Evolutionary conservation across 2,888 invertebrate genomes (phyloP).

Genomic region (Dryocosmus kuriphilus): DNA sequence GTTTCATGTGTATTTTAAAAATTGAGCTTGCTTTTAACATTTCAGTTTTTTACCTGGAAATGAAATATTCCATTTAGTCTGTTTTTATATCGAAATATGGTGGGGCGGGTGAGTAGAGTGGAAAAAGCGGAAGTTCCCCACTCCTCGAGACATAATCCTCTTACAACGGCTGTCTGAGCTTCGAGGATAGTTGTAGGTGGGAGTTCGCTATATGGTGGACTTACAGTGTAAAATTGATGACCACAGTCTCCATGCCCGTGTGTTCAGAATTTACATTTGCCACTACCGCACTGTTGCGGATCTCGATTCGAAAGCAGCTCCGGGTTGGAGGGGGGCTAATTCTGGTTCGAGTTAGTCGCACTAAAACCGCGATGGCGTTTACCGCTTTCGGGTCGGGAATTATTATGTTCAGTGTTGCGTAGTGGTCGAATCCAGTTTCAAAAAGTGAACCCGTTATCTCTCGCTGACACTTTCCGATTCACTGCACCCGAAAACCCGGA

Average conservation of each 20-base stretch:
- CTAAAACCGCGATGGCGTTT: neutral
- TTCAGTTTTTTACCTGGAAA: neutral
- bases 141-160: slow-evolving; percentile 53
- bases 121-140: slow-evolving; percentile 50
- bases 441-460: neutral
- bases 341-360: neutral
- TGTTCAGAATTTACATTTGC: slow-evolving; percentile 66
- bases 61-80: neutral
- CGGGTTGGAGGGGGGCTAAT: neutral
- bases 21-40: neutral
- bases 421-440: neutral
- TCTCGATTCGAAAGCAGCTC: slow-evolving; percentile 14
- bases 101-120: slow-evolving; percentile 24
- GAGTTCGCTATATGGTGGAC: slow-evolving; percentile 66
- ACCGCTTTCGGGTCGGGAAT: slow-evolving; percentile 4
- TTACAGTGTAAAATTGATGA: slow-evolving; percentile 72
- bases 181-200: slow-evolving; percentile 23
- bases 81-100: slow-evolving; percentile 13
- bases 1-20: no score
- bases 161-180: slow-evolving; percentile 40
- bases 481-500: neutral
- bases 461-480: neutral
- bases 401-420: neutral
- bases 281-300: slow-evolving; percentile 28
- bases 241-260: slow-evolving; percentile 63